phyloP scores from a whole-genome alignment of 1,140 invertebrate species.

The Liolophura sinensis region DNA sequence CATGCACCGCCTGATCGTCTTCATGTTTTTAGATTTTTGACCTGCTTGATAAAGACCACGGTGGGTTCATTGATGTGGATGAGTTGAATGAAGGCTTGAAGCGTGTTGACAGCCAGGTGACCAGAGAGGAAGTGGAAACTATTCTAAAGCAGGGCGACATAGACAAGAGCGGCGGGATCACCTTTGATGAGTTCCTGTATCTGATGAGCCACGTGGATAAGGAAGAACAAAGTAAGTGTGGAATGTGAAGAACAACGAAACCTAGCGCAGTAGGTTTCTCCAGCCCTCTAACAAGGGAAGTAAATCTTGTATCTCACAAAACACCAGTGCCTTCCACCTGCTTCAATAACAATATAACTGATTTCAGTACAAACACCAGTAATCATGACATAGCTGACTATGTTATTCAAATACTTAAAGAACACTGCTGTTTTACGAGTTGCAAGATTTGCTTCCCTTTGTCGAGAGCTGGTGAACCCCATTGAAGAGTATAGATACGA shows the following conservation, averaged over 20 bases:
- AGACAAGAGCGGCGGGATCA: conserved; percentile 50
- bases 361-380: no score
- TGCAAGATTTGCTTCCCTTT: no score
- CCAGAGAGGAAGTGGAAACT: conserved; percentile 45
- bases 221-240: conserved; percentile 3
- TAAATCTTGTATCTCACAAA: no score
- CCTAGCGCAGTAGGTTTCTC: neutral
- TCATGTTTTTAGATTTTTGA: conserved; percentile 32
- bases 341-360: no score
- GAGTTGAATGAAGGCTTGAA: conserved; percentile 44
- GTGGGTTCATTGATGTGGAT: conserved; percentile 39
- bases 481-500: no score
- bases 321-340: no score
- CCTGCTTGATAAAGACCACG: conserved; percentile 37
- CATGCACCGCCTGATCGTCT: neutral
- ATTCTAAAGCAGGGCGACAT: conserved; percentile 49
- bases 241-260: neutral
- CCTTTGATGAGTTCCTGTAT: conserved; percentile 47
- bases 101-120: conserved; percentile 49
- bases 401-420: no score
- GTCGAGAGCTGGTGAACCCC: no score
- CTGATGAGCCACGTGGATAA: conserved; percentile 31
- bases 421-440: no score
- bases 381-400: no score
- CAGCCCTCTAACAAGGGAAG: no score